These are phyloP conservation scores for Neodiprion pinetum DNA, from an alignment of 1,140 invertebrate species.

Conservation along the genomic window DNA sequence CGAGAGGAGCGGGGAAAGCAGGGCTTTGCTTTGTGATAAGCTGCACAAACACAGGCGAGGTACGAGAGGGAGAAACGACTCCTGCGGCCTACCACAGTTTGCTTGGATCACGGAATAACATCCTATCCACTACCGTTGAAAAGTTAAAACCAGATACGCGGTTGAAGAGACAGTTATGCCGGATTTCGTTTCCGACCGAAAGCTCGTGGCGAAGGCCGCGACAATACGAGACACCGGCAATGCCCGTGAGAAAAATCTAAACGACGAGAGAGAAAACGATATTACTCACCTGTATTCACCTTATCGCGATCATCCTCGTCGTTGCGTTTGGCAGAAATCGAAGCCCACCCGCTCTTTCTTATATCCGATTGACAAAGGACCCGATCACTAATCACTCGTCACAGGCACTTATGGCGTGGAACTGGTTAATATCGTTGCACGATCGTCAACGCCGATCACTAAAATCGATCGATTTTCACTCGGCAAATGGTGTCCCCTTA, in stretches of 20 bases:
- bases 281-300: neutral
- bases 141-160: constrained; percentile 1
- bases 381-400: too few species aligned
- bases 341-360: too few species aligned
- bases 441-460: too few species aligned
- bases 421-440: too few species aligned
- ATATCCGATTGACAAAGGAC: too few species aligned
- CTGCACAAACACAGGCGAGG: too few species aligned
- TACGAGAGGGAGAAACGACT: neutral
- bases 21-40: neutral
- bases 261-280: neutral
- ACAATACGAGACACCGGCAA: neutral
- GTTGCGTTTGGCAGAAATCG: too few species aligned
- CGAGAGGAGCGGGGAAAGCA: neutral
- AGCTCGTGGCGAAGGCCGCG: neutral
- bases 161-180: neutral
- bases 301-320: neutral
- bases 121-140: constrained; percentile 1
- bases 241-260: neutral
- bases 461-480: too few species aligned
- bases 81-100: constrained; percentile 2
- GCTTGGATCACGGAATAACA: constrained; percentile 11
- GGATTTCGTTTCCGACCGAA: neutral
- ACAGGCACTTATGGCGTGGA: too few species aligned
- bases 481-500: too few species aligned